These are phyloP conservation scores for Melitaea athalia DNA, from an alignment of 2,888 invertebrate species.

Conservation along the genomic window DNA sequence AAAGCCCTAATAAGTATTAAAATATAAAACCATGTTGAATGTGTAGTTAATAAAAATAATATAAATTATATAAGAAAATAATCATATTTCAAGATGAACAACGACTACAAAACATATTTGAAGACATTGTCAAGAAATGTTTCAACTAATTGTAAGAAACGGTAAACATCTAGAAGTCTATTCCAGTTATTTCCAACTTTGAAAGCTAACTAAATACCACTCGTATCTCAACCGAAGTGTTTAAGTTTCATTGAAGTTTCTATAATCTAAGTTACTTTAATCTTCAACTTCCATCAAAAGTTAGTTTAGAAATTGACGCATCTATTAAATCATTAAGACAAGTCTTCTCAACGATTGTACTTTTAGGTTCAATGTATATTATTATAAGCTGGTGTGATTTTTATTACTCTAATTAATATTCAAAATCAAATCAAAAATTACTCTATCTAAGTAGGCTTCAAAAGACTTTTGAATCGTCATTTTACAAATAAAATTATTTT, in stretches of 20 bases:
- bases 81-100: too few relatives aligned
- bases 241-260: constrained; percentile 2
- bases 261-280: not conserved
- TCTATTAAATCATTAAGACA: not conserved
- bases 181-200: constrained; percentile 1
- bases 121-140: not conserved
- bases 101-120: not conserved
- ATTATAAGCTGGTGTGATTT: too few relatives aligned
- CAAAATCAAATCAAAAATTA: too few relatives aligned
- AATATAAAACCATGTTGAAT: too few relatives aligned
- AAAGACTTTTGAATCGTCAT: too few relatives aligned
- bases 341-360: not conserved
- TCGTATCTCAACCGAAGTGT: constrained; percentile 1
- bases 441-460: too few relatives aligned
- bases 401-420: too few relatives aligned
- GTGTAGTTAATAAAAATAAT: too few relatives aligned
- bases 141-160: not conserved
- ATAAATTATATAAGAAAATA: too few relatives aligned
- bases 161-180: not conserved
- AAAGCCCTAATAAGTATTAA: too few relatives aligned
- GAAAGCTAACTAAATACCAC: not conserved
- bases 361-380: not conserved
- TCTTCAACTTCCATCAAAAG: not conserved
- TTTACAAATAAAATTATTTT: too few relatives aligned
- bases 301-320: not conserved